phyloP scores from a whole-genome alignment of 1,140 invertebrate genomes.

The Lanistes nyassanus region DNA sequence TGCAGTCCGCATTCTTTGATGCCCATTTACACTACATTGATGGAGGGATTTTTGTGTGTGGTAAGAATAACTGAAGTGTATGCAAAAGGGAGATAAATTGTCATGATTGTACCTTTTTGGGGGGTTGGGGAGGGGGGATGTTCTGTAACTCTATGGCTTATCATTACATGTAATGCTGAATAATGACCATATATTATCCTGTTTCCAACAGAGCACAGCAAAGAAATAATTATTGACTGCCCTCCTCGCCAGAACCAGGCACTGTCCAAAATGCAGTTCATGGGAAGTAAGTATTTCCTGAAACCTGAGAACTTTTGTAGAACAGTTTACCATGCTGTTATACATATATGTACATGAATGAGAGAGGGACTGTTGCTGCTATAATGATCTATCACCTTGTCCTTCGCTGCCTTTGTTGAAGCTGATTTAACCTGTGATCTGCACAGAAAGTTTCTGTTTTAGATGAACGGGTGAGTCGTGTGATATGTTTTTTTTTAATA shows the following conservation, averaged over 20 bases:
- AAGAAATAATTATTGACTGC: slow-evolving; percentile 52
- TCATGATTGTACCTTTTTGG: too few relatives aligned
- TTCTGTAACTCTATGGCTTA: neutral
- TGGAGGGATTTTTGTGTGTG: too few relatives aligned
- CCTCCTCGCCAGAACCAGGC: slow-evolving; percentile 36
- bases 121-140: neutral
- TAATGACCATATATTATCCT: neutral
- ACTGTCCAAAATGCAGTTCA: slow-evolving; percentile 33
- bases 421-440: too few relatives aligned
- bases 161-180: neutral
- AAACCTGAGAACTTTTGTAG: neutral
- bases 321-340: neutral
- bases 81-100: too few relatives aligned
- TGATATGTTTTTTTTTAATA: slow-evolving; percentile 4
- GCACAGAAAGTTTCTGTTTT: too few relatives aligned
- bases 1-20: too few relatives aligned
- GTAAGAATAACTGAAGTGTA: too few relatives aligned
- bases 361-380: neutral
- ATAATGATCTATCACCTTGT: neutral
- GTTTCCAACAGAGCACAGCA: slow-evolving; percentile 35
- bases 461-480: too few relatives aligned
- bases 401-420: too few relatives aligned
- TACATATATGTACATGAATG: neutral
- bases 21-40: too few relatives aligned
- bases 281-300: slow-evolving; percentile 25